Conservation (phyloP, 2,113 vertebrate species). For the Clupea harengus region DNA sequence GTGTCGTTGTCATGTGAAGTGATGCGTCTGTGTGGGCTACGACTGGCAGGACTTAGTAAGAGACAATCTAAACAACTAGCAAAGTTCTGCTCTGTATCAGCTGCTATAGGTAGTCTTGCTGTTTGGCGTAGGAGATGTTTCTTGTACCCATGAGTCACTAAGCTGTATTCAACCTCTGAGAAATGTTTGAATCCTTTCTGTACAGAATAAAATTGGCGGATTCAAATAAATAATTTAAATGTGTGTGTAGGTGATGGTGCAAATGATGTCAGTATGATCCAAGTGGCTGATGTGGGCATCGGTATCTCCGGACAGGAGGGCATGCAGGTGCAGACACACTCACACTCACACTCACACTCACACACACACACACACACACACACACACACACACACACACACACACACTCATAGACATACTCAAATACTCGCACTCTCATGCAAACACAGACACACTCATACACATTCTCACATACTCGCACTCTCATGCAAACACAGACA, state of each 20-base stretch:
- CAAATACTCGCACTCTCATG: neutral
- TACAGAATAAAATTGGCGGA: no score
- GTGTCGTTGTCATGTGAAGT: neutral
- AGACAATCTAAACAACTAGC: no score
- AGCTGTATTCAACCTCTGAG: no score
- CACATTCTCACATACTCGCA: neutral
- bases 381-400: neutral
- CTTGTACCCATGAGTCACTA: no score
- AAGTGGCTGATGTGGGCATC: slow-evolving; percentile 78
- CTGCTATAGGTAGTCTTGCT: no score
- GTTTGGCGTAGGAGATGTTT: no score
- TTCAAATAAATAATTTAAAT: no score
- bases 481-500: neutral
- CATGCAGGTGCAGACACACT: slow-evolving; percentile 77
- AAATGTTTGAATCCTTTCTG: no score
- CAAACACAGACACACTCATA: no score
- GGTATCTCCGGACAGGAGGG: slow-evolving; percentile 84
- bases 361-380: neutral
- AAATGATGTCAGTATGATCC: slow-evolving; percentile 89
- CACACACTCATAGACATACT: neutral
- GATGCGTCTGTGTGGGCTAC: neutral
- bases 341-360: slow-evolving; percentile 75
- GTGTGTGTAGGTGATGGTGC: slow-evolving; percentile 78
- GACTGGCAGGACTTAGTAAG: no score
- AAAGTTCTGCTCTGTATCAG: no score